phyloP scores from a whole-genome alignment of 2,797 vertebrate species.

The Sternotherus odoratus region DNA sequence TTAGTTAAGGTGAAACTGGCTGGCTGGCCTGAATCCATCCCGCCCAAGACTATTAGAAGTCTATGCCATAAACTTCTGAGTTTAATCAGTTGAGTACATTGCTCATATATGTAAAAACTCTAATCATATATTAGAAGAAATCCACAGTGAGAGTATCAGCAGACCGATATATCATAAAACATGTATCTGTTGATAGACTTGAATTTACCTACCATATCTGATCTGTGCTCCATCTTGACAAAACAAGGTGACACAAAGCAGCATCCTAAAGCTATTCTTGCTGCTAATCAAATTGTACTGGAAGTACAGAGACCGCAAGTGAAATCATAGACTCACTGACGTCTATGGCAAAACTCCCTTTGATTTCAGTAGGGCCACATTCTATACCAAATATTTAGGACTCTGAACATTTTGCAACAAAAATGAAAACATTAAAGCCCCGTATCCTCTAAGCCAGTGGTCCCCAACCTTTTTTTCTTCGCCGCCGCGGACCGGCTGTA shows the following conservation, averaged over 20 bases:
- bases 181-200: slow-evolving; percentile 9
- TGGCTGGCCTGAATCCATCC: neutral
- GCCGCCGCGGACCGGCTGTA: too few species aligned
- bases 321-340: neutral
- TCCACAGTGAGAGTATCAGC: neutral
- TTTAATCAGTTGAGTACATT: neutral
- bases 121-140: neutral
- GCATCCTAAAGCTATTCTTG: neutral
- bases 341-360: neutral
- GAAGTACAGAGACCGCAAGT: neutral
- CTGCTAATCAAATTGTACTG: neutral
- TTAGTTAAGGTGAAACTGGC: neutral
- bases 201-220: slow-evolving; percentile 4
- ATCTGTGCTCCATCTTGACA: neutral
- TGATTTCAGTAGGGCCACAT: neutral
- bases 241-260: neutral
- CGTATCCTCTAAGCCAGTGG: neutral
- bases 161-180: neutral
- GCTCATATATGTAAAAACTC: neutral
- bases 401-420: neutral
- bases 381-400: neutral
- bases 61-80: neutral
- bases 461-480: too few species aligned
- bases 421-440: neutral
- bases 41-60: neutral